These are phyloP conservation scores for Hemistola chrysoprasaria DNA, from an alignment of 2,888 invertebrate genomes.

Conservation along the genomic window DNA sequence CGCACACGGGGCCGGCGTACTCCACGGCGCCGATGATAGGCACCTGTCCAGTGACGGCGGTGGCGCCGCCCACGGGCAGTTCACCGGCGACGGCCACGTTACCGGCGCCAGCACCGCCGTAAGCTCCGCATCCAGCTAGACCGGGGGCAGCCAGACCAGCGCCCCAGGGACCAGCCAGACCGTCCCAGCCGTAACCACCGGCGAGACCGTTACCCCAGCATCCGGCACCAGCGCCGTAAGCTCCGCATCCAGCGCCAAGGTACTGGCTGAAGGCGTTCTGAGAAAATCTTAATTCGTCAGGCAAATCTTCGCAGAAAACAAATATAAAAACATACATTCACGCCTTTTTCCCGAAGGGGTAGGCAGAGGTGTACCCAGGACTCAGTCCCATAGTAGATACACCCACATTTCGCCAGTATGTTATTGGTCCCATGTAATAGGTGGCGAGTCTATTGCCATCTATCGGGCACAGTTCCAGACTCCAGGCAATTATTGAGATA, in stretches of 20 bases:
- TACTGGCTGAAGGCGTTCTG: constrained; percentile 1
- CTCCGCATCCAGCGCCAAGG: neutral
- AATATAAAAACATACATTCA: neutral
- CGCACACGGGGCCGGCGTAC: constrained; percentile 39
- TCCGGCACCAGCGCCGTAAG: constrained; percentile 1
- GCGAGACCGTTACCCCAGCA: constrained; percentile 2
- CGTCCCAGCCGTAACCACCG: constrained; percentile 5
- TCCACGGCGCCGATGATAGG: constrained; percentile 46
- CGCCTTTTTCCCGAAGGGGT: too few species aligned
- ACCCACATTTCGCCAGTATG: too few species aligned
- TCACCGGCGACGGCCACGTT: constrained; percentile 41
- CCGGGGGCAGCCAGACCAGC: constrained; percentile 6
- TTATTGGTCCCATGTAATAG: too few species aligned
- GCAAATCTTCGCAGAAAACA: too few species aligned
- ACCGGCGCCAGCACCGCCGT: constrained; percentile 39
- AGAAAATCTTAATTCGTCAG: too few species aligned
- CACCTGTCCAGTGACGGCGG: constrained; percentile 40
- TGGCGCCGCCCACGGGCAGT: constrained; percentile 40
- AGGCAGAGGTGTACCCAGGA: too few species aligned
- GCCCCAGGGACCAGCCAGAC: neutral
- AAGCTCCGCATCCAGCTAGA: constrained; percentile 21
- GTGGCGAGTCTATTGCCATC: too few species aligned
- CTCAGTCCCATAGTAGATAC: too few species aligned
- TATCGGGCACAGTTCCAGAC: too few species aligned
- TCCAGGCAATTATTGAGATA: too few species aligned